Percentiles rank a stretch among this genome's conserved stretches.
These are phyloP conservation scores for Orius insidiosus DNA, from an alignment of 1,140 invertebrate species.

Conservation along the genomic window DNA sequence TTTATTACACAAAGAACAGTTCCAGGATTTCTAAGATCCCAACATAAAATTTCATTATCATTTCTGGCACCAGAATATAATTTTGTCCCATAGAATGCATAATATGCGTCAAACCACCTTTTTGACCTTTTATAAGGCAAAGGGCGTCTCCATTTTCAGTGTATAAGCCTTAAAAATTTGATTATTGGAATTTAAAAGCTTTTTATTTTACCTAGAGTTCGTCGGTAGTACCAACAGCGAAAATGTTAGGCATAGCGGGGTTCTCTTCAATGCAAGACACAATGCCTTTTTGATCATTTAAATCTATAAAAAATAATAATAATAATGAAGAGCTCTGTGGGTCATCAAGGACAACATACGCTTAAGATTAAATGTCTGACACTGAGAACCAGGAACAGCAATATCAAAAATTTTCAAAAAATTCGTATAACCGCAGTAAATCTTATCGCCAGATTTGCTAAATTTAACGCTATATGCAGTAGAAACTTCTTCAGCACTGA, in stretches of 20 bases:
- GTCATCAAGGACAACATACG: constrained; percentile 22
- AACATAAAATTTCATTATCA: constrained; percentile 55
- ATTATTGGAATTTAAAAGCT: constrained; percentile 3
- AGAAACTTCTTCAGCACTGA: constrained; percentile 67
- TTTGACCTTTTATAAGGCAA: constrained; percentile 41
- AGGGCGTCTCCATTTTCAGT: constrained; percentile 37
- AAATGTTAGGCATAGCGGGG: constrained; percentile 33
- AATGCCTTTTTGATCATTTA: constrained; percentile 34
- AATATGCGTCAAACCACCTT: constrained; percentile 74
- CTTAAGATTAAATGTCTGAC: constrained; percentile 33
- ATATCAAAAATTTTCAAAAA: constrained; percentile 68
- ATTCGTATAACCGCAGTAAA: constrained; percentile 80
- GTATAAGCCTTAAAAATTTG: constrained; percentile 35
- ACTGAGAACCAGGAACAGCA: constrained; percentile 41
- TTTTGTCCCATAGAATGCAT: constrained; percentile 64
- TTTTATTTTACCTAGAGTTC: constrained; percentile 40
- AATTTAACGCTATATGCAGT: constrained; percentile 67
- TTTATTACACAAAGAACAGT: constrained; percentile 42
- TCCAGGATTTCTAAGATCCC: constrained; percentile 80
- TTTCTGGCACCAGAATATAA: constrained; percentile 71
- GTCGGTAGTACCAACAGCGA: constrained; percentile 59
- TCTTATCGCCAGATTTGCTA: constrained; percentile 45
- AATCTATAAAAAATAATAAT: constrained; percentile 22
- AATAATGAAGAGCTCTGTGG: constrained; percentile 10
- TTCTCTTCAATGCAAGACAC: constrained; percentile 50